phyloP scores from a whole-genome alignment of 2,113 vertebrate species.

The Polypterus senegalus region DNA sequence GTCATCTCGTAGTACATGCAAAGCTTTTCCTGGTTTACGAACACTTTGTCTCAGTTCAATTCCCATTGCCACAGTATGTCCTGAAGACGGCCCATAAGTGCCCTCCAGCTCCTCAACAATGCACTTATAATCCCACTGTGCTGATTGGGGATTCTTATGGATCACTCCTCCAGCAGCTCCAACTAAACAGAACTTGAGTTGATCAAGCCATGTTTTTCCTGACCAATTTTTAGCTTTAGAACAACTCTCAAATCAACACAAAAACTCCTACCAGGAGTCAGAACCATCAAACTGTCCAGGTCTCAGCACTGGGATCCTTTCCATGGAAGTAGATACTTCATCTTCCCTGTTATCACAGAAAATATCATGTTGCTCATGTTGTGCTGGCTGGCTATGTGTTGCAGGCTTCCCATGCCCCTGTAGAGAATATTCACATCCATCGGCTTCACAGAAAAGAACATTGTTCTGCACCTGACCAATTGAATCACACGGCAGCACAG shows the following conservation, averaged over 20 bases:
- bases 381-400: too few relatives aligned
- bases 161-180: slow-evolving; percentile 8
- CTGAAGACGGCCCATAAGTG: slow-evolving; percentile 9
- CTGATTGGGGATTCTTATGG: slow-evolving; percentile 11
- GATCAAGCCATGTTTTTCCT: slow-evolving; percentile 4
- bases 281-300: slow-evolving; percentile 14
- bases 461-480: too few relatives aligned
- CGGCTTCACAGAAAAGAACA: too few relatives aligned
- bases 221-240: slow-evolving; percentile 12
- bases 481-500: too few relatives aligned
- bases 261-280: slow-evolving; percentile 3
- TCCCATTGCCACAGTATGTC: slow-evolving; percentile 14
- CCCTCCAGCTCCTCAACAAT: slow-evolving; percentile 8
- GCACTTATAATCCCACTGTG: slow-evolving; percentile 11
- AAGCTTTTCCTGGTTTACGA: neutral
- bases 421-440: too few relatives aligned
- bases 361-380: too few relatives aligned
- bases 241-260: slow-evolving; percentile 11
- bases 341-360: too few relatives aligned
- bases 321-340: neutral
- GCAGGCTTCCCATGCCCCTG: too few relatives aligned
- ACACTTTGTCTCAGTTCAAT: slow-evolving; percentile 7
- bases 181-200: slow-evolving; percentile 13
- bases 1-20: slow-evolving; percentile 2
- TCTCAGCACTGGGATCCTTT: slow-evolving; percentile 2